Base-by-base conservation (phyloP, 2,113 vertebrate species). In the Tetrao urogallus region DNA sequence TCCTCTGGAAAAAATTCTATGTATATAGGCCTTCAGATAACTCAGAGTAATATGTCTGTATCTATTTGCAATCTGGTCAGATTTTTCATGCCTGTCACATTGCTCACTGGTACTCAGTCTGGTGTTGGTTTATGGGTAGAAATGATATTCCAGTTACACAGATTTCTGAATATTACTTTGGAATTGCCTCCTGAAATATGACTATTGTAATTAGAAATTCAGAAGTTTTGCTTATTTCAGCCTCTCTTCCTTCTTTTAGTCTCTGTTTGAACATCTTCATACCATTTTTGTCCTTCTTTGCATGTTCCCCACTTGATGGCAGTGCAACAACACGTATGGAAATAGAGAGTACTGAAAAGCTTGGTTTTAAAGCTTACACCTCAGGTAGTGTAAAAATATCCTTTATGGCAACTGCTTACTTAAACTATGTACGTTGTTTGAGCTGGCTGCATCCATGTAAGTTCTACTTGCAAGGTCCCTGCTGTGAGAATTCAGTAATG, bases 261-360 rank as follows among this genome's bases (percentile, higher is more conserved):
- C 15, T 73, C 11, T 67, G 18, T 58, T 82, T 6, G 3, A 14
- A 3, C 1, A 30, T 25, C 22, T 77, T 38, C 13, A 8, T 25
- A 20, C 8, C 3, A 6, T 81, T 32, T 87, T 87, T 77, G 16
- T 61, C 8, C 7, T 63, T 32, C 13, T 71, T 27, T 72, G 24
- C 20, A 10, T 3, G 21, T 92, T 90, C 40, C 19, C 93, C 98
- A 86, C 83, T 96, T 97, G 97, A 92, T 97, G 97, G 97, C 97
- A 98, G 94, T 96, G 94, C 15, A 79, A 25, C 90, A 93, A 65
- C 93, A 34, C 54, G 27, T 73, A 65, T 1, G 58, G 64, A 65
- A n/a, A 47, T 2, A 19, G 11, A 14, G 24, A 63, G 17, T 11
- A 36, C 25, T 13, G 52, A 58, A 73, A 61, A 43, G 8, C 54